Conservation (phyloP, 2,797 vertebrate genomes). For the Dendrocincla fuliginosa region DNA sequence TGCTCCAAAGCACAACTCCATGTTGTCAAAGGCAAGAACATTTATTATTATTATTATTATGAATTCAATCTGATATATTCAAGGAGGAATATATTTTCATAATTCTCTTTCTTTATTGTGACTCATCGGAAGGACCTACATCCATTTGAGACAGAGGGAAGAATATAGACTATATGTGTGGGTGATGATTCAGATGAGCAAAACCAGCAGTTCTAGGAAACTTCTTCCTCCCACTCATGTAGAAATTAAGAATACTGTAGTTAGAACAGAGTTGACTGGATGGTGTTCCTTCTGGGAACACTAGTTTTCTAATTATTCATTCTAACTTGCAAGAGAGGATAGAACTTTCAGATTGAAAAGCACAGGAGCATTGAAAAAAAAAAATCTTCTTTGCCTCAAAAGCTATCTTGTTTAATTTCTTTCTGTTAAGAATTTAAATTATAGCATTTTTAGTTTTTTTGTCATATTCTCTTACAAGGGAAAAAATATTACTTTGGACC, state of each 20-base stretch:
- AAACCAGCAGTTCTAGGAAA: neutral
- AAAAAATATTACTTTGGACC: neutral
- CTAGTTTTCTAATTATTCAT: neutral
- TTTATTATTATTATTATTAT: neutral
- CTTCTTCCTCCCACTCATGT: neutral
- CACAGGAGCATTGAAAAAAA: neutral
- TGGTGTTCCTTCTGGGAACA: neutral
- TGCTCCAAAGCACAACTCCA: fast-evolving
- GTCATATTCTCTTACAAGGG: neutral
- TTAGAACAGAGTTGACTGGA: neutral
- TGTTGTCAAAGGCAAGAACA: neutral
- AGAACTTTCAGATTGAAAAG: neutral
- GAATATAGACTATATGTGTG: neutral
- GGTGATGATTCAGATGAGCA: neutral
- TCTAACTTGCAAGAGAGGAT: neutral
- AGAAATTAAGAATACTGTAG: neutral
- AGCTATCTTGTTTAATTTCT: neutral
- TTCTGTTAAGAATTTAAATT: neutral
- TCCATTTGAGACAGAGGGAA: neutral
- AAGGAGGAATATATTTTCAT: neutral
- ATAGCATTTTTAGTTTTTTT: neutral
- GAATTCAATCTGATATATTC: neutral
- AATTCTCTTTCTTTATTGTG: neutral
- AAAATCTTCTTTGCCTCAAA: neutral
- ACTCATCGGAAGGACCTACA: neutral